Evolutionary conservation across 2,113 vertebrate genomes (phyloP).

Genomic region (Asarcornis scutulata): DNA sequence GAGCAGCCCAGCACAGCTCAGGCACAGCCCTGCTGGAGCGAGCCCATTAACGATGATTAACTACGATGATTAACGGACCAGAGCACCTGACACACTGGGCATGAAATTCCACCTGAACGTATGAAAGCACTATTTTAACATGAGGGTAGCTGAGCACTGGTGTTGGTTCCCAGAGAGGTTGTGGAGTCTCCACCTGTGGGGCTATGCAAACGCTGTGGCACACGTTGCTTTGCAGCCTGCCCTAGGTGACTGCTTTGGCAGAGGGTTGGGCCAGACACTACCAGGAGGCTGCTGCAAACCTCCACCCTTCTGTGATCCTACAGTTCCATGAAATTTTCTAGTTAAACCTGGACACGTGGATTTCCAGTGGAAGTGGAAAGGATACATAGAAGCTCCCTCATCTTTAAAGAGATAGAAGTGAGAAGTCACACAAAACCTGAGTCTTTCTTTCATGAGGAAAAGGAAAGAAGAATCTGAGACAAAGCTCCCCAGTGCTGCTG

Average conservation of each 20-base stretch:
- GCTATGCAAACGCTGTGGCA: accelerated
- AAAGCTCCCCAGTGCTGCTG: not conserved
- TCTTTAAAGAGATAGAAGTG: not conserved
- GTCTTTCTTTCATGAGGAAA: not conserved
- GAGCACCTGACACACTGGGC: not conserved
- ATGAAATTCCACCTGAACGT: accelerated
- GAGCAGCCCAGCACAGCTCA: not conserved
- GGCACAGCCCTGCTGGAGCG: not conserved
- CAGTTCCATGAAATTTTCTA: accelerated
- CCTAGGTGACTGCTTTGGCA: not conserved
- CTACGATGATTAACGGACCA: too few species aligned
- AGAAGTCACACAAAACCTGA: not conserved
- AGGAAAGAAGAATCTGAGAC: not conserved
- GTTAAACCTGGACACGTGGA: accelerated
- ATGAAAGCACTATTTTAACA: accelerated
- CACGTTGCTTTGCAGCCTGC: not conserved
- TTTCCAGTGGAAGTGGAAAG: not conserved
- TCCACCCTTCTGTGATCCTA: accelerated
- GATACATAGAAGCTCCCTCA: not conserved
- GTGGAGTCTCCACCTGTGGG: not conserved
- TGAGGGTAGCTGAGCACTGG: too few species aligned
- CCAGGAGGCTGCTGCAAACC: not conserved
- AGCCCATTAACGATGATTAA: not conserved
- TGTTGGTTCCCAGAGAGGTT: accelerated
- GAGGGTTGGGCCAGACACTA: accelerated